Base-by-base conservation (phyloP, 2,797 vertebrate genomes). In the Schizothorax lantsangensis region DNA sequence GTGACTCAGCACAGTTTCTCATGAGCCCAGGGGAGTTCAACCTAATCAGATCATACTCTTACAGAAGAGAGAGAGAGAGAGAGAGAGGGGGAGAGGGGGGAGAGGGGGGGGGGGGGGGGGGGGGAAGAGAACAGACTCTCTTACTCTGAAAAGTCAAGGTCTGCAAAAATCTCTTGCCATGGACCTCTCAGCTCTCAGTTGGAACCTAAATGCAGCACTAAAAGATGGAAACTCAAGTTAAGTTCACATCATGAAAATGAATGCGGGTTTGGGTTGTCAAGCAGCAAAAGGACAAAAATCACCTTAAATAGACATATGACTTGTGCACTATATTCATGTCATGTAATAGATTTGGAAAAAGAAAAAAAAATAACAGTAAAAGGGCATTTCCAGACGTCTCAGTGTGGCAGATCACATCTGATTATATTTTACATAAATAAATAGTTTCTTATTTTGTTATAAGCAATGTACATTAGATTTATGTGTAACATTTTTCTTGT, bases 31-130 rank as follows among this genome's bases (percentile, higher is more conserved):
- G 78, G 84, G 88, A 88, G 74, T 85, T 83, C 78, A 69, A 49
- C 68, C 64, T 85, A 81, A 88, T 88, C 86, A 84, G 83, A 71
- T 81, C 69, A 64, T 84, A 85, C 80, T 85, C 79, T 85, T 47
- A 82, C 33, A 78, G 78, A 85, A 71, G 72, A 87, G 59, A 62
- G 38, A 69, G 62, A 66, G 54, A 78, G 59, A 71, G 78, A 84
- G 75, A 73, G 33, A 69, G 77, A 86, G 57, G 47, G 68, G 47
- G 68, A 59, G 74, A 72, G 30, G 81, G 84, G 54, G 38, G 43
- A 66, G 52, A 79, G 40, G 74, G 57, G 47, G 68, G 47, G 68
- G n/a, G 74, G 64, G 30, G 81, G 84, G 54, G 38, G 43, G 54
- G 52, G 73, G 40, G 74, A 43, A 79, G 68, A 57, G 68, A 74